Conservation (phyloP, 2,888 invertebrate genomes). For the Cheilosia scutellata region DNA sequence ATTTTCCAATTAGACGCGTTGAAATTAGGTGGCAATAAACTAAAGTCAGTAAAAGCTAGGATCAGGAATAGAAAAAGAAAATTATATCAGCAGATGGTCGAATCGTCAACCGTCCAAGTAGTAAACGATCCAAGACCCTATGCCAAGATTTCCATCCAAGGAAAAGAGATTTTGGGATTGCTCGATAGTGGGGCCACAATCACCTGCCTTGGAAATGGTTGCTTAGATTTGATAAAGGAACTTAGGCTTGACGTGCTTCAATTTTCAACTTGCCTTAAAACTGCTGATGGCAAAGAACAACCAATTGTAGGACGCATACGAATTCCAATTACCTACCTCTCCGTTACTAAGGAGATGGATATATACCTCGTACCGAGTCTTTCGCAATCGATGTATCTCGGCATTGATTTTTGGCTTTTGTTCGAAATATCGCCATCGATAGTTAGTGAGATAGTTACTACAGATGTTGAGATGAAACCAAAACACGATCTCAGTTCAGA, state of each 20-base stretch:
- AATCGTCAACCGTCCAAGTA: not conserved
- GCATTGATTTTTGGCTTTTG: slow-evolving; percentile 56
- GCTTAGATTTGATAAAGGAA: not conserved
- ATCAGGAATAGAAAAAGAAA: not conserved
- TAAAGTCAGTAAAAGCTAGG: not conserved
- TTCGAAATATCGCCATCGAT: slow-evolving; percentile 41
- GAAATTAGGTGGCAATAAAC: not conserved
- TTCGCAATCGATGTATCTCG: slow-evolving; percentile 42
- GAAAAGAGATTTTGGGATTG: slow-evolving; percentile 15
- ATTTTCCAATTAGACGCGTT: not conserved
- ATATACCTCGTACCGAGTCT: slow-evolving; percentile 42
- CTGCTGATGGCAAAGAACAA: not conserved
- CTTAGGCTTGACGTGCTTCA: not conserved
- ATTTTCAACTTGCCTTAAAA: not conserved
- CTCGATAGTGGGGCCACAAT: slow-evolving; percentile 51
- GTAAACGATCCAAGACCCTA: slow-evolving; percentile 48
- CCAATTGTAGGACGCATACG: not conserved
- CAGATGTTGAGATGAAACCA: not conserved
- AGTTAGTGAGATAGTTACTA: not conserved
- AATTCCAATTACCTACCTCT: not conserved
- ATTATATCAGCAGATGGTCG: not conserved
- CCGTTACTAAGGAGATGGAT: not conserved
- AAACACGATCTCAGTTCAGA: not conserved
- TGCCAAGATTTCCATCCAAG: slow-evolving; percentile 12
- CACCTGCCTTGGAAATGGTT: slow-evolving; percentile 29